Evolutionary conservation across 2,888 invertebrate species (phyloP).

Genomic region (Plagodis dolabraria): DNA sequence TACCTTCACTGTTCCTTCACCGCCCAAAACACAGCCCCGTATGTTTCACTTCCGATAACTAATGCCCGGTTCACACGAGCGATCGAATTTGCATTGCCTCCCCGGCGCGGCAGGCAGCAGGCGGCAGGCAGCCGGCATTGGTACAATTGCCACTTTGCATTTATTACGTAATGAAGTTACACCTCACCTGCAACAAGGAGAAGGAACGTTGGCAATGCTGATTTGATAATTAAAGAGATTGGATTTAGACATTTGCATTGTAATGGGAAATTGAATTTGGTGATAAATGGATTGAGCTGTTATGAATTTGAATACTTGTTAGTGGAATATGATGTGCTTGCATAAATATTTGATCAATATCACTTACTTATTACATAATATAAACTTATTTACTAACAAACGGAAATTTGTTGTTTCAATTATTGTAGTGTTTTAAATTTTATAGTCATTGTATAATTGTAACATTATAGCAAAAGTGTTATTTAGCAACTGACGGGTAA

Average conservation of each 20-base stretch:
- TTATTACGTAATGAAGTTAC: slow-evolving; percentile 26
- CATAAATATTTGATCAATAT: too few species aligned
- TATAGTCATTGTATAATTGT: too few species aligned
- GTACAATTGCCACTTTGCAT: slow-evolving; percentile 29
- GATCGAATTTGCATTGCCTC: slow-evolving; percentile 38
- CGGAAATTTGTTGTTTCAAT: too few species aligned
- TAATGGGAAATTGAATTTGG: neutral
- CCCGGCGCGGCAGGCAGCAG: slow-evolving; percentile 5
- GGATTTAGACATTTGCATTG: slow-evolving; percentile 7
- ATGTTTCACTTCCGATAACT: slow-evolving; percentile 30
- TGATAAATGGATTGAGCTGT: neutral
- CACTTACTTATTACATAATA: too few species aligned
- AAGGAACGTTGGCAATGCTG: neutral
- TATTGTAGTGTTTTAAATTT: too few species aligned
- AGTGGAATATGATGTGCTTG: too few species aligned
- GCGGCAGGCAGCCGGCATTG: slow-evolving; percentile 26
- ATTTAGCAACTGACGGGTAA: too few species aligned
- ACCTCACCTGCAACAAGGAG: slow-evolving; percentile 29
- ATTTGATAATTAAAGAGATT: slow-evolving; percentile 12
- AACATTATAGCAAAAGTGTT: too few species aligned
- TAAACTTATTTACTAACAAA: too few species aligned
- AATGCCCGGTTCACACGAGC: slow-evolving; percentile 36
- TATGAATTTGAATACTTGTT: neutral
- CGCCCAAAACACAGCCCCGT: slow-evolving; percentile 20
- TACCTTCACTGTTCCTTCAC: neutral